These are phyloP conservation scores for Ibidorhyncha struthersii DNA, from an alignment of 2,113 vertebrate genomes.

Conservation along the genomic window DNA sequence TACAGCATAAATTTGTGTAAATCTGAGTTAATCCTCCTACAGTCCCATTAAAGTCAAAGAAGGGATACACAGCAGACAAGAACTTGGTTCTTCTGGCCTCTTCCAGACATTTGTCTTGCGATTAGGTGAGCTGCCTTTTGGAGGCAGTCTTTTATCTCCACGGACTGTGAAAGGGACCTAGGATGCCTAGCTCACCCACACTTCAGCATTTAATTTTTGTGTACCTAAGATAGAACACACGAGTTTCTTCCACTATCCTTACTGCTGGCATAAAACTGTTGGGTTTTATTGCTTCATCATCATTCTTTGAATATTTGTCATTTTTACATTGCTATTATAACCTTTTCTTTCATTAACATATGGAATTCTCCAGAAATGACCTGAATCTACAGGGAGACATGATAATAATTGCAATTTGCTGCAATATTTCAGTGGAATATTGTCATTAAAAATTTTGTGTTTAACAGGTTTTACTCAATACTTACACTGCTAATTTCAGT, in stretches of 20 bases:
- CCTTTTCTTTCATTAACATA: neutral
- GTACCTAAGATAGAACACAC: neutral
- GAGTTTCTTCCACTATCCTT: neutral
- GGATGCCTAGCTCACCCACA: neutral
- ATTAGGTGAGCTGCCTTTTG: neutral
- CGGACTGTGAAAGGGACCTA: neutral
- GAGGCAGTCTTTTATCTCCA: neutral
- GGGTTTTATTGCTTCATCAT: neutral
- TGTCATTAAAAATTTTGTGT: neutral
- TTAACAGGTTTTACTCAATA: neutral
- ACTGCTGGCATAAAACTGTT: neutral
- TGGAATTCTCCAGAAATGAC: neutral
- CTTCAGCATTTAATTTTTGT: neutral
- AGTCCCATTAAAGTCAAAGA: neutral
- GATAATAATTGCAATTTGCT: neutral
- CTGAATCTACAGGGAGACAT: neutral
- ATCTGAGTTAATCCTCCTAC: neutral
- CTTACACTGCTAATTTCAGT: neutral
- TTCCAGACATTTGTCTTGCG: neutral
- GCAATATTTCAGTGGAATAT: neutral
- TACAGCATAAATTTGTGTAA: neutral
- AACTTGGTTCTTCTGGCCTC: neutral
- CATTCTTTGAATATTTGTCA: conserved; percentile 37
- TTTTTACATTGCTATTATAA: conserved; percentile 30
- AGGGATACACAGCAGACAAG: neutral